A percentile compares a stretch with the other conserved stretches of the same genome.
phyloP scores from a whole-genome alignment of 2,888 invertebrate genomes.

The Parascotia fuliginaria region DNA sequence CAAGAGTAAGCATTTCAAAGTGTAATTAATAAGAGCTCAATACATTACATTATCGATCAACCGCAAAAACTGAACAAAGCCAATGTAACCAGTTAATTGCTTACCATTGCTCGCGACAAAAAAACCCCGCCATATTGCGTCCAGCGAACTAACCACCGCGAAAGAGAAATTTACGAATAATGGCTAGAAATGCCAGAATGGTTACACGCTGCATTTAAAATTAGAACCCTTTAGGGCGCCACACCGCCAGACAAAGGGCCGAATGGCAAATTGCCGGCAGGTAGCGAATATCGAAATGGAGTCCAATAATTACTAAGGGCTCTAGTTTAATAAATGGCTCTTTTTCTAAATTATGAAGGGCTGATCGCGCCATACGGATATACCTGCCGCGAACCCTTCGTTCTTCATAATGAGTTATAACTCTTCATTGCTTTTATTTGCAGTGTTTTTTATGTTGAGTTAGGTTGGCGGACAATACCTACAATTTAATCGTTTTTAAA shows the following conservation, averaged over 20 bases:
- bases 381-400: slow-evolving; percentile 82
- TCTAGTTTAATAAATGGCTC: slow-evolving; percentile 83
- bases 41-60: slow-evolving; percentile 63
- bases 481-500: slow-evolving; percentile 33
- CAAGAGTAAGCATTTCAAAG: slow-evolving; percentile 1
- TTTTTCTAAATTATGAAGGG: slow-evolving; percentile 83
- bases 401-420: slow-evolving; percentile 68
- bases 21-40: slow-evolving; percentile 23
- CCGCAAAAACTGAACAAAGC: slow-evolving; percentile 75
- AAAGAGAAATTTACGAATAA: slow-evolving; percentile 84
- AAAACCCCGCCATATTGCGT: slow-evolving; percentile 82
- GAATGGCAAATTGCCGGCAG: slow-evolving; percentile 84
- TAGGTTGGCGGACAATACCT: slow-evolving; percentile 28
- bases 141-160: slow-evolving; percentile 81
- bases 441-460: slow-evolving; percentile 50
- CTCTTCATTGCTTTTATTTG: slow-evolving; percentile 66
- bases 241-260: slow-evolving; percentile 84
- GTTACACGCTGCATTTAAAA: slow-evolving; percentile 85
- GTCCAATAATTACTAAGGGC: slow-evolving; percentile 82
- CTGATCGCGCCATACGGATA: slow-evolving; percentile 82
- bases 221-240: slow-evolving; percentile 86
- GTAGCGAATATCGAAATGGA: slow-evolving; percentile 82
- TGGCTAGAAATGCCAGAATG: slow-evolving; percentile 76
- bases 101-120: slow-evolving; percentile 74
- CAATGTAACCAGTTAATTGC: slow-evolving; percentile 76